These are phyloP conservation scores for Dastarcus helophoroides DNA, from an alignment of 2,888 invertebrate species.

Conservation along the genomic window DNA sequence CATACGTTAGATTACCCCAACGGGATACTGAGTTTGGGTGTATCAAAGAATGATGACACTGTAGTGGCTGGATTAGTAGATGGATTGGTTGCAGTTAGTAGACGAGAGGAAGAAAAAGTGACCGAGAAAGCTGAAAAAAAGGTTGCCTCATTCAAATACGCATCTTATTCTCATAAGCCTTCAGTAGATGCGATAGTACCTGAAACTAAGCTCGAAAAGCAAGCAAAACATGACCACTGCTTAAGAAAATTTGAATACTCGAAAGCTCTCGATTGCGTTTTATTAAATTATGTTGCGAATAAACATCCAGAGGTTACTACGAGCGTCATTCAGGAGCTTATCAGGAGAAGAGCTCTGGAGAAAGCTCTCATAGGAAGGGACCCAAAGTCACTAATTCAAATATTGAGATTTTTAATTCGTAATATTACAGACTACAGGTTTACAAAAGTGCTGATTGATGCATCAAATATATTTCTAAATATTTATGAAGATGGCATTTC, in stretches of 20 bases:
- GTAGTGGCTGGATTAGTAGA: slow-evolving; percentile 87
- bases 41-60: slow-evolving; percentile 65
- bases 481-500: slow-evolving; percentile 57
- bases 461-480: slow-evolving; percentile 63
- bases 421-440: slow-evolving; percentile 61
- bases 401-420: slow-evolving; percentile 66
- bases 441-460: slow-evolving; percentile 61
- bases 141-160: slow-evolving; percentile 42
- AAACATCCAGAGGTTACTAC: slow-evolving; percentile 68
- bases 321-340: slow-evolving; percentile 73
- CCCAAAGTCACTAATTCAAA: slow-evolving; percentile 49
- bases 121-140: slow-evolving; percentile 38
- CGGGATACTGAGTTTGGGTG: slow-evolving; percentile 76
- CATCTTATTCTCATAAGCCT: slow-evolving; percentile 19
- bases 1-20: slow-evolving; percentile 86
- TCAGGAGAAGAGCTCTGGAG: slow-evolving; percentile 66
- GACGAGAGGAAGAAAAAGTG: slow-evolving; percentile 51
- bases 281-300: slow-evolving; percentile 47
- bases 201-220: slow-evolving; percentile 33
- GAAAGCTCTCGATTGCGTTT: slow-evolving; percentile 63
- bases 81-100: slow-evolving; percentile 78
- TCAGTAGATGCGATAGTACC: slow-evolving; percentile 44
- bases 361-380: slow-evolving; percentile 64
- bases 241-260: slow-evolving; percentile 72
- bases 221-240: slow-evolving; percentile 54